Percentiles rank a stretch among this genome's conserved stretches.
These are phyloP conservation scores for Leuciscus idus DNA, from an alignment of 2,113 vertebrate species.

Conservation along the genomic window DNA sequence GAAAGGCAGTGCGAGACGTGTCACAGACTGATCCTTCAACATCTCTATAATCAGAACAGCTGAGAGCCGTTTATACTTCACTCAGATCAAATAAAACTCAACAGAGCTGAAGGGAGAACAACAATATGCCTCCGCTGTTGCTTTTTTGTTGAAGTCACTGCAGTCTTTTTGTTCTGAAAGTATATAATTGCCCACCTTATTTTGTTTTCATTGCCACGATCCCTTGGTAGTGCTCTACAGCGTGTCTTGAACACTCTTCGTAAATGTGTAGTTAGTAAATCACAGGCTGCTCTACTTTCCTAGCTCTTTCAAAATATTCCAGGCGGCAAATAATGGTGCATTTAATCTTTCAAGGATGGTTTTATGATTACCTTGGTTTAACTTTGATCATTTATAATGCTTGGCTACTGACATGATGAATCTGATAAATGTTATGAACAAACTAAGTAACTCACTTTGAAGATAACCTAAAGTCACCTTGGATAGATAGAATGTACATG, in stretches of 20 bases:
- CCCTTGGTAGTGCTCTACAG: not conserved
- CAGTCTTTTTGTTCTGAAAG: slow-evolving; percentile 9
- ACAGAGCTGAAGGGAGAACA: slow-evolving; percentile 25
- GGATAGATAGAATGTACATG: not conserved
- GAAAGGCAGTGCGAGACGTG: not conserved
- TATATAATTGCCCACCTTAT: slow-evolving; percentile 12
- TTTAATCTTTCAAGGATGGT: slow-evolving; percentile 9
- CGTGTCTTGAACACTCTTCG: not conserved
- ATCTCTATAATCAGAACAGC: slow-evolving; percentile 25
- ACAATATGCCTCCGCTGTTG: not conserved
- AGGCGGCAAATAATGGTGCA: not conserved
- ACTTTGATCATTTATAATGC: not conserved
- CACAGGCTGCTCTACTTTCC: not conserved
- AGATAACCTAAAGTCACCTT: not conserved
- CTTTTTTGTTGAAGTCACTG: not conserved
- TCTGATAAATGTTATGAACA: not conserved
- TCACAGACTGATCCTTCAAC: slow-evolving; percentile 9
- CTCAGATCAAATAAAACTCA: slow-evolving; percentile 29
- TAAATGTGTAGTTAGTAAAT: slow-evolving; percentile 12
- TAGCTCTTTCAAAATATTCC: not conserved
- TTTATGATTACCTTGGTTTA: not conserved
- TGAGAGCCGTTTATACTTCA: slow-evolving; percentile 34
- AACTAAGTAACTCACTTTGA: not conserved
- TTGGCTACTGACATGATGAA: not conserved
- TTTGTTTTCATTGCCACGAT: slow-evolving; percentile 1